Evolutionary conservation across 2,113 vertebrate genomes (phyloP), one percentile per base, ranked within the genome.

Genomic region (Platycercus adscitus): DNA sequence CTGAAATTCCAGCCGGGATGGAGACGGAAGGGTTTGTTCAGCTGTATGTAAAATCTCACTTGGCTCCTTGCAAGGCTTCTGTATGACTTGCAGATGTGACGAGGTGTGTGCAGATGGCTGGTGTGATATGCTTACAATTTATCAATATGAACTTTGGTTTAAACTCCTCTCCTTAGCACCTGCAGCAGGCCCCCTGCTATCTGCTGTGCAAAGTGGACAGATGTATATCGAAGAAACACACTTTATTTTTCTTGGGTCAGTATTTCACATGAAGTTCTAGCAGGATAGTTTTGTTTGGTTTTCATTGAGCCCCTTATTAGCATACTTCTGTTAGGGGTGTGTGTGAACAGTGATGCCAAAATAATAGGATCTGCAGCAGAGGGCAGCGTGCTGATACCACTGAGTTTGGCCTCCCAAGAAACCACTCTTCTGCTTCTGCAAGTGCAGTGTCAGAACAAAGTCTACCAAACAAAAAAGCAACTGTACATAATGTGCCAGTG

Each of bases 101-200:
- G 4, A 93, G 88, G 89, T 86, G 92, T 93, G 96, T 93, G 88
- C 90, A 86, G 90, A 84, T 94, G 93, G 90, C 83, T 75, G 73
- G 2, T 21, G 56, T 15, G 82, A 90, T 95, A 96, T 10, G 2
- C 75, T 76, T 76, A n/a, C 0, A 0, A 60, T 86, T 96, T 88
- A 95, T 95, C 93, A 93, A 81, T 94, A 76, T 94, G 96, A 91
- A 94, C 95, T 96, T 96, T 96, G 88, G 41, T 56, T 94, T 68
- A 41, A 93, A 44, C 65, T 46, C 55, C 55, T 83, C 88, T 95
- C 79, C 79, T 50, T 5, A 84, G 76, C 80, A 94, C 96, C 95
- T 94, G 92, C 92, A 89, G 79, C 66, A 70, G 92, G 77, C 58
- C 88, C 82, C 83, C 77, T 46, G 80, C 72, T 97, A 90, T 92